Conservation (phyloP, 2,888 invertebrate species). For the Tupiocoris notatus region DNA sequence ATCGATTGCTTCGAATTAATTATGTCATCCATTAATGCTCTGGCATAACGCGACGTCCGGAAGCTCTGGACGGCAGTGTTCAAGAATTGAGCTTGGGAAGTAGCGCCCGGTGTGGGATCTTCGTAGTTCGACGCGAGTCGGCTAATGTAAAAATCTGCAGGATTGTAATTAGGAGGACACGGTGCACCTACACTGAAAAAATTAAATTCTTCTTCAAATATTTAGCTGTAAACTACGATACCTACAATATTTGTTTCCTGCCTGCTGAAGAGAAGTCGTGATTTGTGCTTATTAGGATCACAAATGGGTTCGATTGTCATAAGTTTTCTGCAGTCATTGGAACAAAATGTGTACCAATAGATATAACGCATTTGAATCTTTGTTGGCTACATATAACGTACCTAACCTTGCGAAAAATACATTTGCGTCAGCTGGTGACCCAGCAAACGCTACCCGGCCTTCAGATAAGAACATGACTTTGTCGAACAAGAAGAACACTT, state of each 20-base stretch:
- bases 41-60: conserved; percentile 57
- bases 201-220: background rate
- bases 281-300: too few species aligned
- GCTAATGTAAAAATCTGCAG: conserved; percentile 78
- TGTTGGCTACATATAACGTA: too few species aligned
- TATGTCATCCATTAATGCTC: conserved; percentile 47
- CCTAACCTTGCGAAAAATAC: conserved; percentile 66
- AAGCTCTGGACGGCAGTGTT: conserved; percentile 56
- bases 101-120: conserved; percentile 62
- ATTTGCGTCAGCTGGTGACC: conserved; percentile 66
- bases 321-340: too few species aligned
- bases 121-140: conserved; percentile 62
- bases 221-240: too few species aligned
- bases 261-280: too few species aligned
- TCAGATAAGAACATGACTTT: conserved; percentile 69
- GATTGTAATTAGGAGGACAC: conserved; percentile 77
- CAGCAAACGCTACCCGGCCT: conserved; percentile 78
- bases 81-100: conserved; percentile 14
- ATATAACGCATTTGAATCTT: too few species aligned
- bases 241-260: too few species aligned
- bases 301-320: too few species aligned
- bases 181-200: conserved; percentile 53
- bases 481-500: conserved; percentile 78
- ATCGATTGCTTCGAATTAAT: conserved; percentile 60
- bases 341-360: too few species aligned